Evolutionary conservation across 2,888 invertebrate species (phyloP).

Genomic region (Idaea straminata): DNA sequence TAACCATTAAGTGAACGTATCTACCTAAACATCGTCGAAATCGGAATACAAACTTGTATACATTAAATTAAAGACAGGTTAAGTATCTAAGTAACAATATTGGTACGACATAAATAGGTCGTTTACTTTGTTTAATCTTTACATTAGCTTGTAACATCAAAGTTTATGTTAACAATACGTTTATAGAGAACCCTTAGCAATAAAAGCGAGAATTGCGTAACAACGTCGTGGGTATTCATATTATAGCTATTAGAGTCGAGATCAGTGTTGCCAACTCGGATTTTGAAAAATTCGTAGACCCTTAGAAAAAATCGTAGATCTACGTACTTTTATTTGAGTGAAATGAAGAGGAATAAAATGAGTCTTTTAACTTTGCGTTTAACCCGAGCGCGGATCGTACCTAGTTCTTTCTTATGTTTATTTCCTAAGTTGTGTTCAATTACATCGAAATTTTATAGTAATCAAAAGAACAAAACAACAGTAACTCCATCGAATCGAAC

Average conservation of each 20-base stretch:
- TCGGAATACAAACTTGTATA: neutral
- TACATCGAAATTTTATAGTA: too few species aligned
- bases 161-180: neutral
- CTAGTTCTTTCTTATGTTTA: too few species aligned
- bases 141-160: neutral
- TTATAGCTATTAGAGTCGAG: conserved; percentile 18
- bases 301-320: too few species aligned
- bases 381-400: too few species aligned
- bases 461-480: too few species aligned
- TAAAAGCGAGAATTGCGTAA: conserved; percentile 1
- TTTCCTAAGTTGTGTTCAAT: too few species aligned
- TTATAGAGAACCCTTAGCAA: neutral
- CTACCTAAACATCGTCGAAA: neutral
- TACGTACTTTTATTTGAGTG: too few species aligned
- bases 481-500: too few species aligned
- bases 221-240: conserved; percentile 3
- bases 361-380: too few species aligned
- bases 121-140: neutral
- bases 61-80: neutral
- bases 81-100: neutral
- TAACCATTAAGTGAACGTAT: neutral
- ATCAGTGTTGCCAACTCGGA: too few species aligned
- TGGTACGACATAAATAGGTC: neutral
- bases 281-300: too few species aligned
- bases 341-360: too few species aligned